phyloP scores from a whole-genome alignment of 1,140 invertebrate species.

The Micrasema minimum region DNA sequence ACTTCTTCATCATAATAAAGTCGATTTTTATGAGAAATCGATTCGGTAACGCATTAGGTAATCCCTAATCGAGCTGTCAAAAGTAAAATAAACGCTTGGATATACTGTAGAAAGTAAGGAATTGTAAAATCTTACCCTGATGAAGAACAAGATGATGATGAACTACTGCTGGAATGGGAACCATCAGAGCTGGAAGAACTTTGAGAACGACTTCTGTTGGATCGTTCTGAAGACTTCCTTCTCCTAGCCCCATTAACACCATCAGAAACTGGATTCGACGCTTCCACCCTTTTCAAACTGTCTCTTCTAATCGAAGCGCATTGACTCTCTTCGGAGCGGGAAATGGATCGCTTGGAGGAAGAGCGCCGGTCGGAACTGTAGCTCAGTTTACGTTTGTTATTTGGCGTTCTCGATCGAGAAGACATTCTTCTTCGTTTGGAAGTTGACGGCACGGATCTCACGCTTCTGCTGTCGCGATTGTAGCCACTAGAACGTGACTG shows the following conservation, averaged over 20 bases:
- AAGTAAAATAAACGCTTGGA: too few relatives aligned
- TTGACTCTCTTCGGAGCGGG: background rate
- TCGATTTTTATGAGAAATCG: too few relatives aligned
- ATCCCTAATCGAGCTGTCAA: too few relatives aligned
- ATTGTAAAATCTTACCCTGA: too few relatives aligned
- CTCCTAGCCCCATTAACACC: conserved; percentile 9
- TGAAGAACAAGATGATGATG: conserved; percentile 35
- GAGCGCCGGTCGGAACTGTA: conserved; percentile 1
- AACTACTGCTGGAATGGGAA: conserved; percentile 25
- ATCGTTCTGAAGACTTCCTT: conserved; percentile 26
- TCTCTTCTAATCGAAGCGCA: background rate
- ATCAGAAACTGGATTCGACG: background rate
- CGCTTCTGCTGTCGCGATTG: conserved; percentile 38
- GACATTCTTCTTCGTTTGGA: conserved; percentile 37
- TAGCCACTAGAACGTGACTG: conserved; percentile 27
- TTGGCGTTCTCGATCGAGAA: conserved; percentile 4
- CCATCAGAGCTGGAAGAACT: conserved; percentile 15
- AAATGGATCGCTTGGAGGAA: conserved; percentile 4
- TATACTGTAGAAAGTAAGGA: too few relatives aligned
- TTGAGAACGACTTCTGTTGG: background rate
- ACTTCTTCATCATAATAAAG: too few relatives aligned
- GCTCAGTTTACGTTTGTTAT: conserved; percentile 14
- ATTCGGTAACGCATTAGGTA: too few relatives aligned
- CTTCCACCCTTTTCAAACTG: background rate
- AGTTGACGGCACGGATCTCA: conserved; percentile 23